Conservation (phyloP, 2,113 vertebrate species). For the Sphaerodactylus townsendi region DNA sequence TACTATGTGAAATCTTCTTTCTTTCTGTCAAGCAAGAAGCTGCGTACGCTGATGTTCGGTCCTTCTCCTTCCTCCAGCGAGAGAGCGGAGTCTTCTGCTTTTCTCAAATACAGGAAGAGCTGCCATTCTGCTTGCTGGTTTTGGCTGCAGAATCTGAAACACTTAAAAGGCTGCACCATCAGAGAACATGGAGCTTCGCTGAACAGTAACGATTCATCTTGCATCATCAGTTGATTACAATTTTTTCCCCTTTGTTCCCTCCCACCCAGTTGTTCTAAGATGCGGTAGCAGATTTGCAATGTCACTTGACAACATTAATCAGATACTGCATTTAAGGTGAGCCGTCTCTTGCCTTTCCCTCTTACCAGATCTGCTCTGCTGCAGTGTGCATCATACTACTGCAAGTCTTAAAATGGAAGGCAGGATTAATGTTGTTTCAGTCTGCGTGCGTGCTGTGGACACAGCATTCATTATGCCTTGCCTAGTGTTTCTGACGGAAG, state of each 20-base stretch:
- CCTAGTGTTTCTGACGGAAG: constrained; percentile 79
- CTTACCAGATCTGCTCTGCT: constrained; percentile 74
- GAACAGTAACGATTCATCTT: constrained; percentile 78
- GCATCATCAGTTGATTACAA: constrained; percentile 83
- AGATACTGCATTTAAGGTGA: constrained; percentile 87
- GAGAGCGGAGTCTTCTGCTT: constrained; percentile 72
- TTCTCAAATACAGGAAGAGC: constrained; percentile 69
- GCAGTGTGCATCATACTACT: constrained; percentile 70
- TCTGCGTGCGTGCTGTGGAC: constrained; percentile 80
- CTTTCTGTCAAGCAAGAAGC: constrained; percentile 67
- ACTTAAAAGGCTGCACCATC: constrained; percentile 62
- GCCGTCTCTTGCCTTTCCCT: constrained; percentile 78
- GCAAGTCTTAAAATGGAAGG: constrained; percentile 81
- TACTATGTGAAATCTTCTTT: constrained; percentile 74
- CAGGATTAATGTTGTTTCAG: constrained; percentile 82
- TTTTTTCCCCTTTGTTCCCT: constrained; percentile 79
- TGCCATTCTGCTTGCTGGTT: constrained; percentile 67
- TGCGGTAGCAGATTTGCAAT: constrained; percentile 89
- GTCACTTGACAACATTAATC: constrained; percentile 88
- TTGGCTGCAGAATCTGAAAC: constrained; percentile 71
- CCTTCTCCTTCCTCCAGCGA: constrained; percentile 70
- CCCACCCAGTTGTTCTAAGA: constrained; percentile 83
- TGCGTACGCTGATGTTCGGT: constrained; percentile 59
- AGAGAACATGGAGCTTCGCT: constrained; percentile 80
- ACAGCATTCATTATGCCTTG: constrained; percentile 81